These are phyloP conservation scores for Montipora cactus DNA, from an alignment of 64 coral and sea anemone genomes.

Conservation along the genomic window DNA sequence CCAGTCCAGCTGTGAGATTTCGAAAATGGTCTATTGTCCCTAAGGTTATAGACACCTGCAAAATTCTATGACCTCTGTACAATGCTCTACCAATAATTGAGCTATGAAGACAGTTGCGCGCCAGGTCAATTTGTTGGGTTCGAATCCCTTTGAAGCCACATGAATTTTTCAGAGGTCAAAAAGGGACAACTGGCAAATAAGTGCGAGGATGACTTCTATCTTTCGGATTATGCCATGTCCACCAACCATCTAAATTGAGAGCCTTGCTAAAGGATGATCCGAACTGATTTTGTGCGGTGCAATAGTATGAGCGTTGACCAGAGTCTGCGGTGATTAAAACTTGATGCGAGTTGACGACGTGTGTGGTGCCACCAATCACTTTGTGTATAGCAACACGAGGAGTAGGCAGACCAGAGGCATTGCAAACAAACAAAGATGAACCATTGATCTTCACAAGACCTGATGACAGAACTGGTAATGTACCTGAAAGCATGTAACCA, in stretches of 20 bases:
- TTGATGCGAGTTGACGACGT: constrained; percentile 10
- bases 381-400: constrained; percentile 70
- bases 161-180: too few species aligned
- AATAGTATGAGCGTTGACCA: constrained; percentile 75
- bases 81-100: too few species aligned
- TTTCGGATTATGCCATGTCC: too few species aligned
- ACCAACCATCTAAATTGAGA: constrained; percentile 41
- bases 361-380: constrained; percentile 38
- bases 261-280: constrained; percentile 69
- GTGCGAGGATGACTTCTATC: too few species aligned
- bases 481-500: constrained; percentile 36
- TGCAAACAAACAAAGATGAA: constrained; percentile 72
- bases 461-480: constrained; percentile 70
- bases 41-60: too few species aligned
- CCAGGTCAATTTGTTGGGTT: too few species aligned
- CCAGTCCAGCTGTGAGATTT: too few species aligned
- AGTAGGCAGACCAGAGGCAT: constrained; percentile 67
- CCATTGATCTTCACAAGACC: constrained; percentile 49
- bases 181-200: too few species aligned
- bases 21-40: too few species aligned
- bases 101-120: too few species aligned
- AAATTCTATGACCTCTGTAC: too few species aligned
- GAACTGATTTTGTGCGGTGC: constrained; percentile 76
- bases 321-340: constrained; percentile 38
- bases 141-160: too few species aligned